phyloP scores from a whole-genome alignment of 2,797 vertebrate species.

The Falco naumanni region DNA sequence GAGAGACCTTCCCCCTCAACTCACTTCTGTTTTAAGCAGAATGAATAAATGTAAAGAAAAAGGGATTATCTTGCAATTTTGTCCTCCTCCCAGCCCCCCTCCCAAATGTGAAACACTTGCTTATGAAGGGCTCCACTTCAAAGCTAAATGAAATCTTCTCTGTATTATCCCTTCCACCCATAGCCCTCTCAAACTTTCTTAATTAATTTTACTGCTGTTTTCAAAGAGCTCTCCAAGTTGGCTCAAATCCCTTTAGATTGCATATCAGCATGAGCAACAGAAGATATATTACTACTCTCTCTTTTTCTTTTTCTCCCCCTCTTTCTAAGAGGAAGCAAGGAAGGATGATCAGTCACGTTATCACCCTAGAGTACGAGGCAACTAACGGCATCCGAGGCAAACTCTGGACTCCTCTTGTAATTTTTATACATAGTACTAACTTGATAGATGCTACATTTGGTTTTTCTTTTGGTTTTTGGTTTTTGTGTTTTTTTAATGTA shows the following conservation, averaged over 20 bases:
- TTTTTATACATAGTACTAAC: background rate
- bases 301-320: background rate
- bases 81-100: background rate
- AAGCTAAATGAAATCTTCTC: conserved; percentile 41
- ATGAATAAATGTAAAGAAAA: conserved; percentile 10
- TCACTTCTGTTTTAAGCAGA: background rate
- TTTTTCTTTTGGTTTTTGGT: background rate
- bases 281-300: conserved; percentile 22
- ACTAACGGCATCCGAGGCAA: background rate
- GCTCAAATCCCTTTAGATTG: conserved; percentile 48
- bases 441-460: background rate
- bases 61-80: conserved; percentile 12
- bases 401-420: background rate
- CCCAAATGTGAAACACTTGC: conserved; percentile 48
- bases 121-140: conserved; percentile 33
- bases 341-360: conserved; percentile 36
- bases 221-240: conserved; percentile 57
- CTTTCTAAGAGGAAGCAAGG: conserved; percentile 44
- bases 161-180: background rate
- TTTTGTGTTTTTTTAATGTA: background rate
- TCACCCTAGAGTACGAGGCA: background rate
- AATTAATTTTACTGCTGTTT: conserved; percentile 61
- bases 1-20: background rate
- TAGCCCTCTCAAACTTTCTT: conserved; percentile 34
- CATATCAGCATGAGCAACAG: conserved; percentile 18